Conservation (phyloP, 2,113 vertebrate genomes). For the Rhinoptilus africanus region DNA sequence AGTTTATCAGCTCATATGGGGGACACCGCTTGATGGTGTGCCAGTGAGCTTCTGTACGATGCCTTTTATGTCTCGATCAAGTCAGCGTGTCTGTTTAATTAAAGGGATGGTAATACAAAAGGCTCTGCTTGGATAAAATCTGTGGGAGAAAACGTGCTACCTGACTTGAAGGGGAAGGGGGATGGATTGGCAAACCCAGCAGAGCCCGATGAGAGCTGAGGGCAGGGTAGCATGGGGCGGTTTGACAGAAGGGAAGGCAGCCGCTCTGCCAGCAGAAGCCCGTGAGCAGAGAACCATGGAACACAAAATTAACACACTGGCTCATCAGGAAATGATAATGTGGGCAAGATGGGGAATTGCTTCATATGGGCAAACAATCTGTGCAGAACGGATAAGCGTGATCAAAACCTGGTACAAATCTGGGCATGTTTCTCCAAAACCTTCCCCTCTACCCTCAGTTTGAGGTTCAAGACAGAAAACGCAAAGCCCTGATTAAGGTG, state of each 20-base stretch:
- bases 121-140: conserved; percentile 24
- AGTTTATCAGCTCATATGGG: conserved; percentile 56
- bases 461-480: neutral
- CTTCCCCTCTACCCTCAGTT: neutral
- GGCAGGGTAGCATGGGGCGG: neutral
- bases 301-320: conserved; percentile 78
- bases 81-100: conserved; percentile 32
- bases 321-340: conserved; percentile 68
- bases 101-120: conserved; percentile 31
- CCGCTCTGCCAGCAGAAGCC: conserved; percentile 73
- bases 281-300: conserved; percentile 77
- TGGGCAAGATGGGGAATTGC: conserved; percentile 72
- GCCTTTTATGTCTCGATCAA: conserved; percentile 40
- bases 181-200: neutral
- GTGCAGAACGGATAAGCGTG: neutral
- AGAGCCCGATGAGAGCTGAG: neutral
- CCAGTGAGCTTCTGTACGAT: conserved; percentile 28
- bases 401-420: conserved; percentile 32
- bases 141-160: neutral
- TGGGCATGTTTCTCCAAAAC: conserved; percentile 2
- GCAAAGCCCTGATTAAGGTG: neutral
- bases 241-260: conserved; percentile 76
- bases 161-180: neutral
- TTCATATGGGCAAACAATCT: conserved; percentile 71
- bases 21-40: conserved; percentile 28